phyloP scores from a whole-genome alignment of 2,113 vertebrate genomes.

The Hippoglossus stenolepis region DNA sequence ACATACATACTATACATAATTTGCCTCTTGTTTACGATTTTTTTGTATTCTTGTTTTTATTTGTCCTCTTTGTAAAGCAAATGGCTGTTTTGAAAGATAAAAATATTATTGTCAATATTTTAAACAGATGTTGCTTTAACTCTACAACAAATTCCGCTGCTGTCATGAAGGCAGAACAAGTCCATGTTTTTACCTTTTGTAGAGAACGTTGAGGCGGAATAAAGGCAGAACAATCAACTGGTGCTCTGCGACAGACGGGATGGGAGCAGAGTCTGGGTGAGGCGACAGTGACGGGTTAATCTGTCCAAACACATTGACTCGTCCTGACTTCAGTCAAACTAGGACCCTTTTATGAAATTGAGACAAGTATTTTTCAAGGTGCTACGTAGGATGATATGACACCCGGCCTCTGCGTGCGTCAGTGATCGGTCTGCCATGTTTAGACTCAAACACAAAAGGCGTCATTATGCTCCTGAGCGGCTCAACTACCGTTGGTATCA shows the following conservation, averaged over 20 bases:
- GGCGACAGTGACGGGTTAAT: conserved; percentile 25
- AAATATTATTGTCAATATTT: too few relatives aligned
- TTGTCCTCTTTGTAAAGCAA: too few relatives aligned
- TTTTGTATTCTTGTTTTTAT: too few relatives aligned
- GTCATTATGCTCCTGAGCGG: conserved; percentile 49
- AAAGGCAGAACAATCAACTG: not conserved
- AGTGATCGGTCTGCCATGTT: conserved; percentile 9
- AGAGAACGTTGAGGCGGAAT: not conserved
- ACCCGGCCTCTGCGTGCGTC: not conserved
- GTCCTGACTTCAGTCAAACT: conserved; percentile 14
- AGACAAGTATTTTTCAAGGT: conserved; percentile 24
- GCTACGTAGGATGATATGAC: conserved; percentile 24
- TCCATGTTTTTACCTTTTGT: not conserved
- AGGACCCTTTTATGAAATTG: conserved; percentile 26
- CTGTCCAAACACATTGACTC: conserved; percentile 30
- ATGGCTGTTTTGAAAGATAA: too few relatives aligned
- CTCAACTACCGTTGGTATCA: conserved; percentile 15
- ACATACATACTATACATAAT: too few relatives aligned
- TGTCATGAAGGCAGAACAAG: not conserved
- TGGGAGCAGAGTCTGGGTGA: conserved; percentile 11
- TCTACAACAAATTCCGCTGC: too few relatives aligned
- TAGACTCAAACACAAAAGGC: conserved; percentile 46
- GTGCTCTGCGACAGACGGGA: conserved; percentile 22
- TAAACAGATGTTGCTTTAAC: too few relatives aligned
- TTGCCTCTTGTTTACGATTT: too few relatives aligned